phyloP scores from a whole-genome alignment of 1,140 invertebrate species.

The Bicyclus anynana region DNA sequence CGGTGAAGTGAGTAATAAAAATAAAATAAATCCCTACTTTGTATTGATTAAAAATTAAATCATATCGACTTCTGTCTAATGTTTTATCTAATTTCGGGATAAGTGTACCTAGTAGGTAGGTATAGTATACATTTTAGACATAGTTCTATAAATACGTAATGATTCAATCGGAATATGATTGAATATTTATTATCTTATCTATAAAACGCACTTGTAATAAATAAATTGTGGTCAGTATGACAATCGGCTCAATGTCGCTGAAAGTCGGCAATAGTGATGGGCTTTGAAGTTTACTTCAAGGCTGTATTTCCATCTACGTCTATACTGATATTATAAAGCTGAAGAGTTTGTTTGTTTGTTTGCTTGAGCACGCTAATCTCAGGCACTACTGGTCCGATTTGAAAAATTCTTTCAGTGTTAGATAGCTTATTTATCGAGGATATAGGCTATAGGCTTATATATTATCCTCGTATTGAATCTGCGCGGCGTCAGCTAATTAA shows the following conservation, averaged over 20 bases:
- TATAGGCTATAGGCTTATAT: too few species aligned
- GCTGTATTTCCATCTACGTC: too few species aligned
- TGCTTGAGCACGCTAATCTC: too few species aligned
- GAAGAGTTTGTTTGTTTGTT: too few species aligned
- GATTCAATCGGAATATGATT: constrained; percentile 21
- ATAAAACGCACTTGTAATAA: constrained; percentile 17
- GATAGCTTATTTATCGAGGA: too few species aligned
- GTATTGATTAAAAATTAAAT: neutral
- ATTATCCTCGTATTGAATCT: too few species aligned
- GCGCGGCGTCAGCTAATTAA: too few species aligned
- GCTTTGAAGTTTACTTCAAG: neutral
- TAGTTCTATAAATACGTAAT: constrained; percentile 14
- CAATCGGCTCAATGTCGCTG: constrained; percentile 12
- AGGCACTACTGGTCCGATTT: too few species aligned
- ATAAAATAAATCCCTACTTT: neutral
- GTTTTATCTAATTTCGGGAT: constrained; percentile 1
- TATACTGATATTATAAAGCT: too few species aligned
- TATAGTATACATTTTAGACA: constrained; percentile 1
- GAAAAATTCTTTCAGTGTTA: too few species aligned
- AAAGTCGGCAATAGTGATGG: constrained; percentile 10
- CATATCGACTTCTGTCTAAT: neutral
- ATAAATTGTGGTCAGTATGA: constrained; percentile 8
- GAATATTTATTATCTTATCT: constrained; percentile 20
- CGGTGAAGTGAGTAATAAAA: neutral
- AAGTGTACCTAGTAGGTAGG: neutral